Conservation (phyloP, 1,140 invertebrate species). For the Bactericera cockerelli region DNA sequence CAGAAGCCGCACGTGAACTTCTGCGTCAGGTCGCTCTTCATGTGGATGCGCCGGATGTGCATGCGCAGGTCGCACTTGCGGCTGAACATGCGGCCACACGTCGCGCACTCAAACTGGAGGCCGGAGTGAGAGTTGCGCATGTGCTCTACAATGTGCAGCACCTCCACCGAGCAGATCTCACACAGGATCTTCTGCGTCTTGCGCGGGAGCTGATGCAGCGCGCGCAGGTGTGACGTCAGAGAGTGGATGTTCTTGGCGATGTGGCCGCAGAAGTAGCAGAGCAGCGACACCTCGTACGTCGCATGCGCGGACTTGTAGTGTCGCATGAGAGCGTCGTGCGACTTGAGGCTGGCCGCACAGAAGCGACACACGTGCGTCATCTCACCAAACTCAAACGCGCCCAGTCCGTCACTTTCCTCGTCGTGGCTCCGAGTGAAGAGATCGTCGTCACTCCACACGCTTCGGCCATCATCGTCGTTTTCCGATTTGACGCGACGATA, state of each 20-base stretch:
- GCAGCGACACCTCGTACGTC: neutral
- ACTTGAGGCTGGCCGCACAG: neutral
- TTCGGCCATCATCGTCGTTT: neutral
- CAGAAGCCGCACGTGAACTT: conserved; percentile 40
- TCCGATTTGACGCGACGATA: too few species aligned
- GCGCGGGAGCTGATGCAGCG: neutral
- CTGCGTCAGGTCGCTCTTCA: neutral
- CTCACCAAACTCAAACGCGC: neutral
- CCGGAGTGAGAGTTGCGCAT: conserved; percentile 41
- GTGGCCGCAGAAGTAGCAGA: neutral
- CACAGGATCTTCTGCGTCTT: conserved; percentile 2
- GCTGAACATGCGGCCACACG: neutral
- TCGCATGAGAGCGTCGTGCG: neutral
- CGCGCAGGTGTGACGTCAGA: neutral
- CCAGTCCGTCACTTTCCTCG: neutral
- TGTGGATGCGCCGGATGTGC: neutral
- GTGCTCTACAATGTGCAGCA: conserved; percentile 50
- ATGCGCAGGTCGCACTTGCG: neutral
- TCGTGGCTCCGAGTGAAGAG: too few species aligned
- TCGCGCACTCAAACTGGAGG: neutral
- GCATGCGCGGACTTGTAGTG: neutral
- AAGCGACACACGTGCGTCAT: neutral
- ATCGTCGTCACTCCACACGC: neutral
- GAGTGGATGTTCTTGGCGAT: neutral
- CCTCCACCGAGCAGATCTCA: conserved; percentile 1